Evolutionary conservation across 2,113 vertebrate species (phyloP).

Genomic region (Elephas maximus): DNA sequence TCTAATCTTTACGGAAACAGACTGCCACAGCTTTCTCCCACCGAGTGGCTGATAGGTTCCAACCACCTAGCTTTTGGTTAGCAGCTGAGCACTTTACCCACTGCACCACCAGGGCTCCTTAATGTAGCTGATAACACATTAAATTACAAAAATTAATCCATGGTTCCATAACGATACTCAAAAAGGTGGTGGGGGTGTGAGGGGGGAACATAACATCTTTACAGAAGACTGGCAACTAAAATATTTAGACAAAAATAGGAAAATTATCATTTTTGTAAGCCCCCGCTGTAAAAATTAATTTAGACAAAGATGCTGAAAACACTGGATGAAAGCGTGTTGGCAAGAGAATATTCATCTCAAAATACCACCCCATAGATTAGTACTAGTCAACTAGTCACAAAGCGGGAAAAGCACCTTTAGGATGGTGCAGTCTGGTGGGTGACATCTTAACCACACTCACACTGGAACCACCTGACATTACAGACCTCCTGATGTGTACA

Average conservation of each 20-base stretch:
- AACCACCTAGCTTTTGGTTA: too few relatives aligned
- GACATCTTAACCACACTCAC: not conserved
- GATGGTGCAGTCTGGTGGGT: not conserved
- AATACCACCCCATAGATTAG: not conserved
- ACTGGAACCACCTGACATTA: not conserved
- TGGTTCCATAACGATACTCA: not conserved
- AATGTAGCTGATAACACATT: not conserved
- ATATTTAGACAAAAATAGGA: not conserved
- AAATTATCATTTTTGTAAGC: constrained; percentile 20
- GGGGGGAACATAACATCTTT: not conserved
- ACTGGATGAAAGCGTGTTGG: not conserved
- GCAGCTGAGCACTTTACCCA: too few relatives aligned
- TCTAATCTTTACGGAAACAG: too few relatives aligned
- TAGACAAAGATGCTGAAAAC: not conserved
- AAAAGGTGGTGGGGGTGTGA: not conserved
- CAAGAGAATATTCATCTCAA: constrained; percentile 43
- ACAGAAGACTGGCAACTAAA: constrained; percentile 41
- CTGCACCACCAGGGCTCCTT: too few relatives aligned
- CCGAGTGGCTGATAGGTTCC: too few relatives aligned
- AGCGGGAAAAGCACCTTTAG: not conserved
- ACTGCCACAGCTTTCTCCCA: too few relatives aligned
- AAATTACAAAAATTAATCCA: not conserved
- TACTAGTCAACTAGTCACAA: not conserved
- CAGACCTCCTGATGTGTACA: not conserved
- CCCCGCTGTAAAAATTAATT: not conserved